phyloP scores from a whole-genome alignment of 2,113 vertebrate genomes.

The Salvelinus namaycush region DNA sequence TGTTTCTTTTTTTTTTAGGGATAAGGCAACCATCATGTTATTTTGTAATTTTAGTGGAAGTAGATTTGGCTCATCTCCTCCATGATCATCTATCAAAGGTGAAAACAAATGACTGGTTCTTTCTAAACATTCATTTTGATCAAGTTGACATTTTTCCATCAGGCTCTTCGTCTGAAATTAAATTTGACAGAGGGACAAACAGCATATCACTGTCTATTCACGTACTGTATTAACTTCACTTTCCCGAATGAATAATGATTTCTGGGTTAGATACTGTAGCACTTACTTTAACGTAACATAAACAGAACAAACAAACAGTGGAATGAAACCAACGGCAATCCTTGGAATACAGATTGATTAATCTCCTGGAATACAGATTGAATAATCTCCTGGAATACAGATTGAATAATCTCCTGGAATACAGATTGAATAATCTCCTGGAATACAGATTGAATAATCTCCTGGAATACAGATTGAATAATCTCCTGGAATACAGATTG shows the following conservation, averaged over 20 bases:
- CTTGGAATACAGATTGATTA: slow-evolving; percentile 40
- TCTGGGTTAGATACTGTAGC: background rate
- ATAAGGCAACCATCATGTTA: too few species aligned
- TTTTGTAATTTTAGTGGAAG: too few species aligned
- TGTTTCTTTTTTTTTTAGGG: too few species aligned
- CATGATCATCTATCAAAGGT: slow-evolving; percentile 47
- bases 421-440: too few species aligned
- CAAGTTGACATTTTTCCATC: slow-evolving; percentile 50
- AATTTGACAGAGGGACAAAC: slow-evolving; percentile 39
- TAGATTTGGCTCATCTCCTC: background rate
- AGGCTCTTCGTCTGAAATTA: slow-evolving; percentile 28
- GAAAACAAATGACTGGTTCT: slow-evolving; percentile 35
- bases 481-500: too few species aligned
- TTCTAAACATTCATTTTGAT: slow-evolving; percentile 48
- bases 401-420: too few species aligned
- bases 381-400: too few species aligned
- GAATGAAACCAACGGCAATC: slow-evolving; percentile 44
- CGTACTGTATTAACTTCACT: slow-evolving; percentile 43
- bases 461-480: too few species aligned
- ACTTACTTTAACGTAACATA: background rate
- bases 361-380: background rate
- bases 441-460: too few species aligned
- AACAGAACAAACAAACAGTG: slow-evolving; percentile 35
- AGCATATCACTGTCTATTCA: slow-evolving; percentile 23
- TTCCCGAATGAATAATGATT: slow-evolving; percentile 36